Evolutionary conservation across 1,140 invertebrate species (phyloP).

Genomic region (Pissodes strobi): DNA sequence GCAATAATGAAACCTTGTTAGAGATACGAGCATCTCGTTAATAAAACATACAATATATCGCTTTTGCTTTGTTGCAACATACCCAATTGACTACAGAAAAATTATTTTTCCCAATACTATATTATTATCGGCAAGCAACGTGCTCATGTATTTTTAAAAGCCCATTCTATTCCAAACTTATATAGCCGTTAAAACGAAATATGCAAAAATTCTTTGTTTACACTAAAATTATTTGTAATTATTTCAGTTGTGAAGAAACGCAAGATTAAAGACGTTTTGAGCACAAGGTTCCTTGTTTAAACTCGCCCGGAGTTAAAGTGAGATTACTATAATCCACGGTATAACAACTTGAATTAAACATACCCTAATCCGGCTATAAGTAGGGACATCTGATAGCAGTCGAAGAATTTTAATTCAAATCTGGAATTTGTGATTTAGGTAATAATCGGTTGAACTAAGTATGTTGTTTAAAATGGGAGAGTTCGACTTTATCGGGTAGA

Average conservation of each 20-base stretch:
- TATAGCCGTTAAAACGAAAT: conserved; percentile 8
- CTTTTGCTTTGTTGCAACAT: conserved; percentile 3
- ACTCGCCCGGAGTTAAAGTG: conserved; percentile 29
- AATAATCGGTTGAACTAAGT: not conserved
- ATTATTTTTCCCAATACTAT: conserved; percentile 8
- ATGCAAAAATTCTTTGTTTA: conserved; percentile 19
- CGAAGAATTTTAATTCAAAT: not conserved
- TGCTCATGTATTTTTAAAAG: not conserved
- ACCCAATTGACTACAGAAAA: conserved; percentile 1
- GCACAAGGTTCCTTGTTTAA: conserved; percentile 41
- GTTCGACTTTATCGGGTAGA: no score
- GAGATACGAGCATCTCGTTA: not conserved
- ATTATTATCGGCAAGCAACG: conserved; percentile 1
- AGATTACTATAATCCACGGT: conserved; percentile 30
- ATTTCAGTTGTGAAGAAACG: conserved; percentile 35
- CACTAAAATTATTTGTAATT: conserved; percentile 32
- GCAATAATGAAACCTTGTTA: conserved; percentile 1
- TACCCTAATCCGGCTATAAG: not conserved
- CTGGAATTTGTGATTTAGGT: not conserved
- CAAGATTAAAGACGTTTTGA: conserved; percentile 41
- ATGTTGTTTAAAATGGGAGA: no score
- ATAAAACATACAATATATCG: not conserved
- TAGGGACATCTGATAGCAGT: not conserved
- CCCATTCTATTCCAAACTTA: not conserved
- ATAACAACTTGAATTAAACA: conserved; percentile 1